Evolutionary conservation across 1,140 invertebrate species (phyloP).

Genomic region (Laupala kohalensis): DNA sequence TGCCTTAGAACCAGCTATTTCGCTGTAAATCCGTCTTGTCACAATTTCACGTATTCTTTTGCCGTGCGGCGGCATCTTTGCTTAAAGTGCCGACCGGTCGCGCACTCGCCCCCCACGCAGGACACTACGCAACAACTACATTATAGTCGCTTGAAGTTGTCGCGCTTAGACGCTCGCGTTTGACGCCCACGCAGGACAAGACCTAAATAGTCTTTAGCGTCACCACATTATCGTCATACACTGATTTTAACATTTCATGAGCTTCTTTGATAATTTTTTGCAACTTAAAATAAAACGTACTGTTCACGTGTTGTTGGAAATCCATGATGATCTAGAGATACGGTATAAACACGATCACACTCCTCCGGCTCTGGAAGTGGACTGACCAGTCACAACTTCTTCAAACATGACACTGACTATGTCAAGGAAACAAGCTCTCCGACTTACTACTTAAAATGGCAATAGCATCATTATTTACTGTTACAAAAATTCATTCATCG

Average conservation of each 20-base stretch:
- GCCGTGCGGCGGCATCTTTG: no score
- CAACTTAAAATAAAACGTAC: background rate
- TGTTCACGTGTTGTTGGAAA: background rate
- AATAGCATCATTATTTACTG: background rate
- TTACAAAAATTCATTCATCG: background rate
- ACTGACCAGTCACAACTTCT: background rate
- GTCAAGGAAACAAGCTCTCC: background rate
- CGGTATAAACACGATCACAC: background rate
- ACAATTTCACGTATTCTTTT: no score
- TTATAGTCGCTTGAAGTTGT: no score
- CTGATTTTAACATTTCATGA: background rate
- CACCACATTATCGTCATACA: background rate
- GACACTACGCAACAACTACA: no score
- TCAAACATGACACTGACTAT: background rate
- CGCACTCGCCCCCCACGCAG: no score
- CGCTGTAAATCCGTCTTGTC: no score
- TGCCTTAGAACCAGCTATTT: no score
- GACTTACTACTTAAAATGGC: background rate
- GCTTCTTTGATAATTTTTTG: background rate
- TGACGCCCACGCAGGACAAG: no score
- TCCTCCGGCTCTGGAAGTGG: background rate
- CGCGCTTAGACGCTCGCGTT: no score
- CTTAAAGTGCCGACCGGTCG: no score
- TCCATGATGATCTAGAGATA: background rate
- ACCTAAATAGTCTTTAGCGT: background rate